Conservation (phyloP, 2,797 vertebrate species). For the Peromyscus aztecus region DNA sequence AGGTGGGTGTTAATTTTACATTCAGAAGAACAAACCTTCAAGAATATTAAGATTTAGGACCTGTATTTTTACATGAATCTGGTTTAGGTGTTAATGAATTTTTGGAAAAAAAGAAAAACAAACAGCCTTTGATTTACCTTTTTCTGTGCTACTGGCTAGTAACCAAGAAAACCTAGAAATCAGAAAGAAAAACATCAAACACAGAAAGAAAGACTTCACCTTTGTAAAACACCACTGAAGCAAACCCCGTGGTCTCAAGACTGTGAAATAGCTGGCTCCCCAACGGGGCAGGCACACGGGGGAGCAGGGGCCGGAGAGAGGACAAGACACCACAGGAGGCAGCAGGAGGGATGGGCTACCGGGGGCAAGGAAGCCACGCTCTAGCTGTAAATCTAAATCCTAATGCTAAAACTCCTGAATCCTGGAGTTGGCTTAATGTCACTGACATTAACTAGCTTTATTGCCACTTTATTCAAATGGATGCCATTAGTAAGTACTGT, state of each 20-base stretch:
- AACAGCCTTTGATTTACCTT: constrained; percentile 46
- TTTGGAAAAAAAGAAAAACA: background rate
- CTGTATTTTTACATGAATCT: constrained; percentile 23
- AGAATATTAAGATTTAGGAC: constrained; percentile 54
- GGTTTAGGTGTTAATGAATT: constrained; percentile 63
- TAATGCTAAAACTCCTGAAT: constrained; percentile 85
- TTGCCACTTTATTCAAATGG: constrained; percentile 87
- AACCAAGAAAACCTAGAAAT: constrained; percentile 72
- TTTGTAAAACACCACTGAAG: constrained; percentile 70
- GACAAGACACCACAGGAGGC: constrained; percentile 58
- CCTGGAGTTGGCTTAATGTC: constrained; percentile 88
- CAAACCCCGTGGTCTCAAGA: constrained; percentile 39
- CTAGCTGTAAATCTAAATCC: constrained; percentile 79
- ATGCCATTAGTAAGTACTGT: constrained; percentile 84
- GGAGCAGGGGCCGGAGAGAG: background rate
- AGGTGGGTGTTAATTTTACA: constrained; percentile 7
- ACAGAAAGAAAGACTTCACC: constrained; percentile 38
- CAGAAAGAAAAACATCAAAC: constrained; percentile 56
- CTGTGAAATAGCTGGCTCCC: constrained; percentile 57
- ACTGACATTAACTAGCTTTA: constrained; percentile 85
- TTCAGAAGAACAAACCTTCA: constrained; percentile 38
- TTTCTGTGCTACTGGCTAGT: constrained; percentile 73
- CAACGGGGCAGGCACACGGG: constrained; percentile 42
- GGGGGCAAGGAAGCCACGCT: constrained; percentile 64
- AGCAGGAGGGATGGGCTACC: constrained; percentile 74